Conservation (phyloP, 2,888 invertebrate genomes). For the Crioceris asparagi region DNA sequence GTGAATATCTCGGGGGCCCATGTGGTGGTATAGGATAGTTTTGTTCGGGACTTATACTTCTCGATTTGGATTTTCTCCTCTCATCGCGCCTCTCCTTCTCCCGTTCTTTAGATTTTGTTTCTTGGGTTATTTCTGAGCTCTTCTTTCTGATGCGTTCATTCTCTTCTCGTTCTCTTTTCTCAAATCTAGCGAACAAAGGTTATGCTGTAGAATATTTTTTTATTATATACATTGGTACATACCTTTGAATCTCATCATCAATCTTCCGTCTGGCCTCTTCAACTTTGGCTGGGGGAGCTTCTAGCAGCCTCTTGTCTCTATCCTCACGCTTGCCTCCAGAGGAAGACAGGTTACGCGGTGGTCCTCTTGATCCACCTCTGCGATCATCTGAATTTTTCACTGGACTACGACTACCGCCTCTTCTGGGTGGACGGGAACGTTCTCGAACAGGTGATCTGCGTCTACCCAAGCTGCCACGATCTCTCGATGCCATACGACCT, state of each 20-base stretch:
- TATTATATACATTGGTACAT: not conserved
- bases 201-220: conserved; percentile 5
- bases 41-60: conserved; percentile 33
- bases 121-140: conserved; percentile 22
- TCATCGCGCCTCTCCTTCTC: conserved; percentile 30
- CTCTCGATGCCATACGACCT: conserved; percentile 29
- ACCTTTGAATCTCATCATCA: conserved; percentile 22
- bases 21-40: conserved; percentile 34
- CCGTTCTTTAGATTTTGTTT: conserved; percentile 20
- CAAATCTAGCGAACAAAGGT: conserved; percentile 4
- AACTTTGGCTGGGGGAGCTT: conserved; percentile 27
- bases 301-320: conserved; percentile 30
- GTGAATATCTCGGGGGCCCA: conserved; percentile 48
- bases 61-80: conserved; percentile 32
- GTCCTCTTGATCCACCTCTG: too few relatives aligned
- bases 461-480: not conserved
- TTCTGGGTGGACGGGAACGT: too few relatives aligned
- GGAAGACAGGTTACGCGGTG: too few relatives aligned
- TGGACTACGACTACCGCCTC: conserved; percentile 29
- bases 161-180: conserved; percentile 24
- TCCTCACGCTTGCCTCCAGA: too few relatives aligned
- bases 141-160: conserved; percentile 17
- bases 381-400: conserved; percentile 36
- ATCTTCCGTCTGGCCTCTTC: conserved; percentile 28
- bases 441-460: not conserved